These are phyloP conservation scores for Papilio polytes DNA, from an alignment of 1,140 invertebrate species.

Conservation along the genomic window DNA sequence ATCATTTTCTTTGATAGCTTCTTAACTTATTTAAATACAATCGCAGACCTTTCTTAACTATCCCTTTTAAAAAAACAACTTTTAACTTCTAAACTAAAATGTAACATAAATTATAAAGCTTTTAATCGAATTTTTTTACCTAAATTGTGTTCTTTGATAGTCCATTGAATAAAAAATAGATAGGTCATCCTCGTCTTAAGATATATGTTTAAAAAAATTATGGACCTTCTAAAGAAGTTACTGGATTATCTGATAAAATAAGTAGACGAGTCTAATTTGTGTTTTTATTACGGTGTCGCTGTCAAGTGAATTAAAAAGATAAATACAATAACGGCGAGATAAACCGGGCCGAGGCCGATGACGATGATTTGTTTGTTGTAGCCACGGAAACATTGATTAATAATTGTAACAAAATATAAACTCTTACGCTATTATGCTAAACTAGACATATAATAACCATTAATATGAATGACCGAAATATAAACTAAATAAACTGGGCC, in stretches of 20 bases:
- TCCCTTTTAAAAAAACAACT: neutral
- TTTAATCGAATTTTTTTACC: too few species aligned
- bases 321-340: conserved; percentile 43
- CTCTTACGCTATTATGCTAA: neutral
- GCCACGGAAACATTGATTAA: conserved; percentile 16
- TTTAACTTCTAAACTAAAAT: neutral
- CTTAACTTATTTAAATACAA: neutral
- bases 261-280: neutral
- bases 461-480: neutral
- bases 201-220: neutral
- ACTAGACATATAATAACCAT: neutral
- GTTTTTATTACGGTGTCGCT: conserved; percentile 21
- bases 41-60: neutral
- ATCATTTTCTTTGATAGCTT: neutral
- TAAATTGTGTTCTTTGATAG: too few species aligned
- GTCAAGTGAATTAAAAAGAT: conserved; percentile 34
- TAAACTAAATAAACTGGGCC: neutral
- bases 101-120: too few species aligned
- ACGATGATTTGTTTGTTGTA: conserved; percentile 24
- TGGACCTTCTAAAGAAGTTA: neutral
- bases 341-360: conserved; percentile 60
- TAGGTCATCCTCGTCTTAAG: neutral
- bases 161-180: neutral
- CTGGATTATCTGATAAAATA: neutral
- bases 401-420: conserved; percentile 21